phyloP scores from a whole-genome alignment of 2,113 vertebrate species.

The Rutilus rutilus region DNA sequence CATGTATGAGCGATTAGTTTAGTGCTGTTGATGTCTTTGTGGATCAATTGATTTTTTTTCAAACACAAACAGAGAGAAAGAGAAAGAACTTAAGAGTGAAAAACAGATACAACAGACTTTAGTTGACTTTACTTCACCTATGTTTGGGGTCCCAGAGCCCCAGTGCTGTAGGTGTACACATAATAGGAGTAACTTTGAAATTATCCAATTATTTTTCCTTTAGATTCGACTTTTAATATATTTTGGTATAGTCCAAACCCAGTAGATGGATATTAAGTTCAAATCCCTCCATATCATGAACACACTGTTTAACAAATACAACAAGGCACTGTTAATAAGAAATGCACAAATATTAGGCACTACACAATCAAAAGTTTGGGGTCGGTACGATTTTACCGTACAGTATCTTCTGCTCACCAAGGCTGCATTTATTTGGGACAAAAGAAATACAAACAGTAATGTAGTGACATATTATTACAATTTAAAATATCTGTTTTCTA shows the following conservation, averaged over 20 bases:
- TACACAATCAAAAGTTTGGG: background rate
- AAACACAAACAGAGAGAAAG: background rate
- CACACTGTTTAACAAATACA: background rate
- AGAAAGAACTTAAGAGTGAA: background rate
- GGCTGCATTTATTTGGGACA: too few species aligned
- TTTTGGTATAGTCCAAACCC: background rate
- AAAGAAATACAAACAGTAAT: too few species aligned
- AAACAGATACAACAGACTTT: background rate
- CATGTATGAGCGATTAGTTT: constrained; percentile 29
- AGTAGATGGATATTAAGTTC: background rate
- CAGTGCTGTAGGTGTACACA: background rate
- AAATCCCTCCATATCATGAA: background rate
- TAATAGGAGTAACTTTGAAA: background rate
- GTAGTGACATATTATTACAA: too few species aligned
- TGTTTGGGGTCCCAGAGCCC: background rate
- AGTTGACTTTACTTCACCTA: background rate
- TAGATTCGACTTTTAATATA: background rate
- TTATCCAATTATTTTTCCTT: background rate
- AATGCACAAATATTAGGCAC: background rate
- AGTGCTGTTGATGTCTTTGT: constrained; percentile 33
- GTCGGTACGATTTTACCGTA: background rate
- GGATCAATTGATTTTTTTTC: constrained; percentile 27
- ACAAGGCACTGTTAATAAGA: background rate
- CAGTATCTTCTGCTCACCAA: too few species aligned
- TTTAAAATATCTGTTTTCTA: too few species aligned